Evolutionary conservation across 2,113 vertebrate species (phyloP), one percentile per base, ranked within the genome.

Genomic region (Neolamprologus hecqui): DNA sequence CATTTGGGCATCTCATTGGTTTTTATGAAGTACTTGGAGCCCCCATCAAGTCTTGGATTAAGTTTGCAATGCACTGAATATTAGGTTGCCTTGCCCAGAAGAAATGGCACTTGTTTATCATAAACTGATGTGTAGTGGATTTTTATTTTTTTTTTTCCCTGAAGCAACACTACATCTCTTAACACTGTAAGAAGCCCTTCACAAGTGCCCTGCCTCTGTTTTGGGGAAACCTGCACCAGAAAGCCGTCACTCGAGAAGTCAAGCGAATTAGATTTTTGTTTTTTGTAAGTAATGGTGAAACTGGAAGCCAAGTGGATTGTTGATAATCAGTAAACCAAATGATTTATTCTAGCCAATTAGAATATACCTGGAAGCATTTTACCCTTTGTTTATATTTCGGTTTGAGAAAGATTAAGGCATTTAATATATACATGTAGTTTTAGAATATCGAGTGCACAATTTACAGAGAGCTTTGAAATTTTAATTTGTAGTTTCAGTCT

Each of bases 91-190:
- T 37, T 87, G 85, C 91, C 57, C 37, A 81, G 79, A 42, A 51
- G 85, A 86, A 85, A 90, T 51, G 51, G 88, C 82, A 88, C 84
- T 65, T 86, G 60, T 89, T 91, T 86, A 54, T 80, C 13, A 68
- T 57, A 28, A 92, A 90, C 54, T 58, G 79, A 88, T 90, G 57
- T 92, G 90, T 91, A 90, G 86, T 92, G 89, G 75, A 53, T 9
- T 12, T 68, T 33, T 9, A 4, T 33, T 55, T 37, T 13, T 63
- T 49, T 73, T 55, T 35, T 55, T 49, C 28, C 35, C 75, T 82
- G 26, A 94, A 93, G 96, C 94, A 96, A 99, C 98, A 98, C 98
- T 99, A 99, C 97, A 97, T 96, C 95, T 94, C 87, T 86, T 33
- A 90, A 92, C 93, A 94, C 90, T 94, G 91, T 93, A 90, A 33